Evolutionary conservation across 53 echinoderm and acorn worm genomes (phyloP), one percentile per base, ranked within the genome.

Genomic region (Zoroaster sp.): DNA sequence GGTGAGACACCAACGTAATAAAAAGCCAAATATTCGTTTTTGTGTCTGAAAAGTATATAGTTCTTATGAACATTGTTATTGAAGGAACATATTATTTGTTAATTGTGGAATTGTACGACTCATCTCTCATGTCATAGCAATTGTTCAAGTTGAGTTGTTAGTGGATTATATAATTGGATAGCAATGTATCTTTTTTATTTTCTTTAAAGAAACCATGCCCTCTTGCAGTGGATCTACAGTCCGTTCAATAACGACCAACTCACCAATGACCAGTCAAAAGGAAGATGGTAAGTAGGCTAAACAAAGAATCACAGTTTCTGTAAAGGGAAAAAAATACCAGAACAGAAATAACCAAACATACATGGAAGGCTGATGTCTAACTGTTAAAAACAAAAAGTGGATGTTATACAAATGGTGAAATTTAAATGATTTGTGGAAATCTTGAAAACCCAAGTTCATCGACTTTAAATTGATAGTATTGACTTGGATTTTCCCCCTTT

Each of bases 31-130:
- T 20, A 75, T 75, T n/a, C n/a, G n/a, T 43, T 28, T 13, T 75
- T 9, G 25, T 44, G 42, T 44, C 47, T 46, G 76, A 76, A 31
- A 83, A 41, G 83, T 83, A 66, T n/a, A 66, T 68, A 42, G 59
- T 40, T 38, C n/a, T 83, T 65, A 83, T 40, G 41, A n/a, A 63
- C 40, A n/a, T 83, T 83, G 46, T 46, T 46, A 4, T 46, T 46
- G 46, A 46, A 45, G 28, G 40, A 75, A 75, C 75, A 46, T 10
- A 46, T 12, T 15, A 3, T 12, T 12, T 15, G 14, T 49, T 49
- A 49, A 49, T 49, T 49, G 49, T 49, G 49, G 49, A 49, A 49
- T 15, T 49, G 15, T 49, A 49, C 15, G 15, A 4, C 49, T 49
- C 18, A 49, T 49, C 49, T 49, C 18, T 49, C 49, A 49, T 14